A percentile compares a stretch with the other conserved stretches of the same genome.
Conservation (phyloP, 2,888 invertebrate genomes). For the Trichogramma evanescens region DNA sequence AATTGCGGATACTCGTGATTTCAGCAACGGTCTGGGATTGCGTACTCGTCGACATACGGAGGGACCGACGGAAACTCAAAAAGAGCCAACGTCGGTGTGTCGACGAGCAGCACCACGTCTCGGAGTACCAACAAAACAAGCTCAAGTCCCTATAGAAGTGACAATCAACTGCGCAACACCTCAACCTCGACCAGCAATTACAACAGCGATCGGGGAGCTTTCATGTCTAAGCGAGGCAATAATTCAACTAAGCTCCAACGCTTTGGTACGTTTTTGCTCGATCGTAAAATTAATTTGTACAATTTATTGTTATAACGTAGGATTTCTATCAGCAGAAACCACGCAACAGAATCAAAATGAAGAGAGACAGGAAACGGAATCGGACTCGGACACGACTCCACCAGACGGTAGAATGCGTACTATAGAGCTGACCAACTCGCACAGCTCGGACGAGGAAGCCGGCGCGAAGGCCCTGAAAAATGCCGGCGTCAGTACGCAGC, state of each 20-base stretch:
- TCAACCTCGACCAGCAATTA: slow-evolving; percentile 83
- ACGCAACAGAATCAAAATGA: slow-evolving; percentile 23
- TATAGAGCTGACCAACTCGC: slow-evolving; percentile 88
- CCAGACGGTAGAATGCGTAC: slow-evolving; percentile 64
- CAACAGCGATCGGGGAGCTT: slow-evolving; percentile 52
- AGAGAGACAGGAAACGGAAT: slow-evolving; percentile 62
- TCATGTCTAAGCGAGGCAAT: slow-evolving; percentile 39
- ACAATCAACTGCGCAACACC: slow-evolving; percentile 75
- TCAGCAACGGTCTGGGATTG: slow-evolving; percentile 66
- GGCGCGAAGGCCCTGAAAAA: slow-evolving; percentile 44
- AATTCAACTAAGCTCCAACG: slow-evolving; percentile 15
- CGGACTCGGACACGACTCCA: slow-evolving; percentile 70
- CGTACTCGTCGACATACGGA: slow-evolving; percentile 77
- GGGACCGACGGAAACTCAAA: slow-evolving; percentile 59
- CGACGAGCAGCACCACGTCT: slow-evolving; percentile 90
- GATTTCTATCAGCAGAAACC: background rate
- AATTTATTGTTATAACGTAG: too few relatives aligned
- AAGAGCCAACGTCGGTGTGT: slow-evolving; percentile 80
- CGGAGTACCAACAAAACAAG: slow-evolving; percentile 90
- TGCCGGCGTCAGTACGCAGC: slow-evolving; percentile 41
- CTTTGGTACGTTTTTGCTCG: slow-evolving; percentile 7
- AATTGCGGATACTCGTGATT: slow-evolving; percentile 28
- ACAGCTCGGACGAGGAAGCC: slow-evolving; percentile 84
- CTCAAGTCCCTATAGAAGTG: slow-evolving; percentile 84
- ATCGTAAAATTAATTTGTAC: too few relatives aligned